Conservation (phyloP, 2,888 invertebrate species). For the Alentia gelatinosa region DNA sequence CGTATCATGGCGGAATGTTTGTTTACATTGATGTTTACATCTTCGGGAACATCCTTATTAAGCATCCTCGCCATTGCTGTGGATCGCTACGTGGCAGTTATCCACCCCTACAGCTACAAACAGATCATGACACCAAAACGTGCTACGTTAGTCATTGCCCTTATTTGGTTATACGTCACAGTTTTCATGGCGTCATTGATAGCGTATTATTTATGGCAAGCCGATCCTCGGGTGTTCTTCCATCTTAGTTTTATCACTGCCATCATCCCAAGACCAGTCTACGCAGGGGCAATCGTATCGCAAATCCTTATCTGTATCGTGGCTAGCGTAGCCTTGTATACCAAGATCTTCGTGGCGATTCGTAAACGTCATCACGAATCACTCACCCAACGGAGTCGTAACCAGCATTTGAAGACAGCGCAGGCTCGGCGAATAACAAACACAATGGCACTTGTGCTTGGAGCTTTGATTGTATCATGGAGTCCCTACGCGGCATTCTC, state of each 20-base stretch:
- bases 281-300: slow-evolving; percentile 13
- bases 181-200: slow-evolving; percentile 8
- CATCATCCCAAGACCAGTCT: slow-evolving; percentile 12
- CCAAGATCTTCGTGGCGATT: background rate
- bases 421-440: background rate
- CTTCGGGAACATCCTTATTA: background rate
- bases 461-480: slow-evolving; percentile 24
- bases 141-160: background rate
- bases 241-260: background rate
- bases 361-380: background rate
- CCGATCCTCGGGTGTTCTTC: background rate
- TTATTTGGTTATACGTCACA: slow-evolving; percentile 44
- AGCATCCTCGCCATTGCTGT: slow-evolving; percentile 37
- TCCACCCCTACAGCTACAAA: slow-evolving; percentile 47
- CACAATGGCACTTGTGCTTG: slow-evolving; percentile 21
- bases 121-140: slow-evolving; percentile 13
- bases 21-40: slow-evolving; percentile 6
- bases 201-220: background rate
- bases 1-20: background rate
- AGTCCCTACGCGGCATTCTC: slow-evolving; percentile 7
- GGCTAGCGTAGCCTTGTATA: background rate
- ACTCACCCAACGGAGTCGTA: background rate
- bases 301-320: slow-evolving; percentile 3
- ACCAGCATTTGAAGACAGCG: background rate
- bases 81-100: slow-evolving; percentile 26